phyloP scores from a whole-genome alignment of 2,113 vertebrate genomes.

The Dipodomys spectabilis region DNA sequence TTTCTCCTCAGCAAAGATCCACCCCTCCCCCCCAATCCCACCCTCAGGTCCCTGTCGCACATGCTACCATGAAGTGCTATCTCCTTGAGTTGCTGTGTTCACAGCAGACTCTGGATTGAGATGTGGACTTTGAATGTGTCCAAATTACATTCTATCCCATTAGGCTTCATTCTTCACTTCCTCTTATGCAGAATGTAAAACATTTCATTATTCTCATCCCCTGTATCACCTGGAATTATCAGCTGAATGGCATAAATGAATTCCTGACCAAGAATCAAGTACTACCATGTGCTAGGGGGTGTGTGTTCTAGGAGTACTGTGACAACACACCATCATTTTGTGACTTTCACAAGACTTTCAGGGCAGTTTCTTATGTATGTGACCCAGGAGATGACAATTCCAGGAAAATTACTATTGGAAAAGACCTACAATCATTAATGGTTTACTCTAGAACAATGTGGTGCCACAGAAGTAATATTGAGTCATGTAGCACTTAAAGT shows the following conservation, averaged over 20 bases:
- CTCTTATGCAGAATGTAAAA: not conserved
- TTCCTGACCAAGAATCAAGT: not conserved
- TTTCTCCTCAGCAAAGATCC: not conserved
- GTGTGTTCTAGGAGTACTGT: not conserved
- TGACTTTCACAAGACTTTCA: not conserved
- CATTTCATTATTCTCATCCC: not conserved
- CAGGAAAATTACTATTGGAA: not conserved
- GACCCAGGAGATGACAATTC: not conserved
- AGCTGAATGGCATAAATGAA: not conserved
- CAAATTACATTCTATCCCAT: constrained; percentile 25
- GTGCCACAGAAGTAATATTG: not conserved
- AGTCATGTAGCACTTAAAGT: not conserved
- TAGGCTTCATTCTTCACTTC: constrained; percentile 51
- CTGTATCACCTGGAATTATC: not conserved
- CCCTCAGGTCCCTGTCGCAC: constrained; percentile 9
- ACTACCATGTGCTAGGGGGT: not conserved
- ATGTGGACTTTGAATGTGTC: constrained; percentile 22
- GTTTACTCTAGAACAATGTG: not conserved
- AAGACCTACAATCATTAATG: not conserved
- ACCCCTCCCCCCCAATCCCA: no score
- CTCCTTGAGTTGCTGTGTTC: constrained; percentile 3
- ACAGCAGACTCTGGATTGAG: constrained; percentile 5
- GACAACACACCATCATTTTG: not conserved
- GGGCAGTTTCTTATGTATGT: not conserved
- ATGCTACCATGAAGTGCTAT: not conserved